Evolutionary conservation across 2,888 invertebrate genomes (phyloP), one percentile per base, ranked within the genome.

Genomic region (Coremacera marginata): DNA sequence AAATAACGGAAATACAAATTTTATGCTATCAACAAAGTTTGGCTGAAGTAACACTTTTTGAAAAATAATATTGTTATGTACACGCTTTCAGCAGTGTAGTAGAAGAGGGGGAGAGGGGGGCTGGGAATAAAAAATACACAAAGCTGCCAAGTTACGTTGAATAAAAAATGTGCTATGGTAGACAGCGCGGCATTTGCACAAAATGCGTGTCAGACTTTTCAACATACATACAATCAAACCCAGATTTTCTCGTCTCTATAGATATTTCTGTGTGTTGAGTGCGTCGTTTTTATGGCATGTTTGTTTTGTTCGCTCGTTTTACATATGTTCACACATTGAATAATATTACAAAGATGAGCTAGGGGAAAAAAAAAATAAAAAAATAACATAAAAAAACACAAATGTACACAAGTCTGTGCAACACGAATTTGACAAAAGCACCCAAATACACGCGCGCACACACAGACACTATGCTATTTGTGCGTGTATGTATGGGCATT

Each of bases 281-380:
- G 9, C 14, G 68, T 8, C 27, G 22, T 14, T 49, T 51, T 51
- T 68, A 51, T 68, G 44, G 68, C 31, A 25, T 68, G 68, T 25
- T 68, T 49, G 68, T 27, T 49, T 22, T 68, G 31, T 49, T 34
- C 34, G 27, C 25, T 68, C 51, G 68, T 49, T 51, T 68, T 49
- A 68, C 68, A 68, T 68, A 51, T 68, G 67, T 67, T 67, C 67
- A 34, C 68, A 71, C 55, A 71, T 57, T 57, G 27, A 31, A 31
- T 60, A 60, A 60, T 60, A 25, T 7, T 60, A 25, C 60, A 60
- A 60, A 16, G 11, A 60, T 22, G 25, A 9, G 27, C 8, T 16
- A 5, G 5, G 31, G 27, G 60, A 25, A 44, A 27, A 1, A 60
- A 60, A 60, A 60, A 60, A 25, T 8, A 25, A 44, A 44, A 11